Evolutionary conservation across 2,113 vertebrate species (phyloP).

Genomic region (Smithornis capensis): DNA sequence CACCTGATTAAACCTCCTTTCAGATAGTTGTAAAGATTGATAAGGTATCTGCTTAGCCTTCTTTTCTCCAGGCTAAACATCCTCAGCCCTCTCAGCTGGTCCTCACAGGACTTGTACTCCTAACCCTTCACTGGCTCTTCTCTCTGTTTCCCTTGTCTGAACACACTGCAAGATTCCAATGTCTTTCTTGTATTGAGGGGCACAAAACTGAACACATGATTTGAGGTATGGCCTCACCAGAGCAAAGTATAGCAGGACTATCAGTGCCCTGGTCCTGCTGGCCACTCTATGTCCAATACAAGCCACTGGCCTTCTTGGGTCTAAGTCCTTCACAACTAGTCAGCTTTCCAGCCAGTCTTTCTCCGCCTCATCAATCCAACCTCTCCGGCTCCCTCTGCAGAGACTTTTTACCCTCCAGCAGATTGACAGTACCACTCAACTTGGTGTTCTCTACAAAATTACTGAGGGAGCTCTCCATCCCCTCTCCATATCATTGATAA

Average conservation of each 20-base stretch:
- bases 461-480: not conserved
- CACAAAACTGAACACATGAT: not conserved
- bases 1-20: not conserved
- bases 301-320: not conserved
- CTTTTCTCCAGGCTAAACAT: not conserved
- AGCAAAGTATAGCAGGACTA: not conserved
- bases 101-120: not conserved
- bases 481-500: not conserved
- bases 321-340: not conserved
- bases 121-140: not conserved
- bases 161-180: not conserved
- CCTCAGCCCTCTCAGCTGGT: not conserved
- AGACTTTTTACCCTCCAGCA: not conserved
- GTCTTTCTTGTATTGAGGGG: not conserved
- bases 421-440: not conserved
- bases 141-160: not conserved
- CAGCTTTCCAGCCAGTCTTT: not conserved
- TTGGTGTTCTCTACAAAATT: not conserved
- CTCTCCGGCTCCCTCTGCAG: not conserved
- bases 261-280: not conserved
- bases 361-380: not conserved
- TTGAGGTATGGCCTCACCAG: not conserved
- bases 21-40: not conserved
- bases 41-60: not conserved
- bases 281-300: not conserved